Evolutionary conservation across 2,888 invertebrate species (phyloP).

Genomic region (Podabrus alpinus): DNA sequence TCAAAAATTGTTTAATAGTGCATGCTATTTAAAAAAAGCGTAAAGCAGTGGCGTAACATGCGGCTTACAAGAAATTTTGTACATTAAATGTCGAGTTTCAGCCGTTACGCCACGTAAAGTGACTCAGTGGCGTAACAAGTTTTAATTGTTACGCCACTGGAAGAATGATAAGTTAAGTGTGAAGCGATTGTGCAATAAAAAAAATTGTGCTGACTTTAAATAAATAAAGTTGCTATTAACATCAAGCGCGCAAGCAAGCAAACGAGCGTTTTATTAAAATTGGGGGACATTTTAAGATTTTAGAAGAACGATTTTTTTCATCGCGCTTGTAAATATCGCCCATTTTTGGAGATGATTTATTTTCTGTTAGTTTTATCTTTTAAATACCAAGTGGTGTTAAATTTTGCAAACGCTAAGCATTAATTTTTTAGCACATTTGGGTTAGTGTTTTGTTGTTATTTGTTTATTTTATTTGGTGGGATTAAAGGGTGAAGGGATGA

Average conservation of each 20-base stretch:
- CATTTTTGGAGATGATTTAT: slow-evolving; percentile 34
- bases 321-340: slow-evolving; percentile 33
- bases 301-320: slow-evolving; percentile 1
- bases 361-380: slow-evolving; percentile 28
- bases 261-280: slow-evolving; percentile 4
- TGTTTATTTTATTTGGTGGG: not conserved
- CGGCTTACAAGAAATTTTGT: not conserved
- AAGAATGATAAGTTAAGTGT: not conserved
- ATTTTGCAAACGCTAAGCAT: slow-evolving; percentile 18
- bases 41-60: not conserved
- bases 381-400: slow-evolving; percentile 2
- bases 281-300: slow-evolving; percentile 20
- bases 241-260: not conserved
- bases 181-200: not conserved
- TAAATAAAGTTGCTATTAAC: not conserved
- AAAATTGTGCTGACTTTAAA: not conserved
- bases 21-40: not conserved
- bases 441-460: slow-evolving; percentile 9
- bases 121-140: not conserved
- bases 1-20: not conserved
- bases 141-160: not conserved
- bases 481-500: not conserved
- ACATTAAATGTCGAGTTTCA: not conserved
- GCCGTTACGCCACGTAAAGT: not conserved
- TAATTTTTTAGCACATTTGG: slow-evolving; percentile 13